Conservation (phyloP, 30 jellyfish, hydroid and myxozoan genomes). For the Hydra vulgaris region DNA sequence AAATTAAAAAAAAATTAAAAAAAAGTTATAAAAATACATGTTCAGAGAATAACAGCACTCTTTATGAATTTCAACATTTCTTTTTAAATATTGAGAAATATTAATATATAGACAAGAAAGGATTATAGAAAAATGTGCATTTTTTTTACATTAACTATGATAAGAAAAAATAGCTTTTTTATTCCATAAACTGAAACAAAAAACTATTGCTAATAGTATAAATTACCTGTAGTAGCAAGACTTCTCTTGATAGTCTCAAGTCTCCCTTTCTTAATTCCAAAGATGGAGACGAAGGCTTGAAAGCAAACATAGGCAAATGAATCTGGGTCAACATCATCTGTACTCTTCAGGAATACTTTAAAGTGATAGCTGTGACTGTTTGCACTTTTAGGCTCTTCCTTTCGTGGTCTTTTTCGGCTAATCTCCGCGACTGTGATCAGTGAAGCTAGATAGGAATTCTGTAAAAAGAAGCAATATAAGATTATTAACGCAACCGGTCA, state of each 20-base stretch:
- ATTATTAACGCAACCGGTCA: neutral
- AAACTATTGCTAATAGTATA: neutral
- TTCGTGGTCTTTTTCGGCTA: neutral
- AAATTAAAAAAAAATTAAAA: neutral
- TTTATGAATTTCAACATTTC: neutral
- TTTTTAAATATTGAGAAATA: neutral
- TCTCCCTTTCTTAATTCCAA: neutral
- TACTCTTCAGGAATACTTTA: neutral
- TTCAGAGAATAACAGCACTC: neutral
- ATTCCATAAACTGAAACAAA: neutral
- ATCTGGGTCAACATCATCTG: neutral
- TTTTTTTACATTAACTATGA: neutral
- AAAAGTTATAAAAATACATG: neutral
- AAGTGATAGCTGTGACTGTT: neutral
- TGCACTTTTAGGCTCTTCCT: neutral
- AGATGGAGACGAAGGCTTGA: neutral
- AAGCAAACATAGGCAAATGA: neutral
- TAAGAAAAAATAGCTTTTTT: neutral
- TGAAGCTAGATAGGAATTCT: neutral
- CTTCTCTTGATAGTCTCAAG: neutral
- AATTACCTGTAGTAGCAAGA: neutral
- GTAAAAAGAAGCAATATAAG: neutral
- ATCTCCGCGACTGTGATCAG: neutral
- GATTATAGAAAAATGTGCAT: neutral
- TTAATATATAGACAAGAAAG: neutral